Evolutionary conservation across 2,797 vertebrate species (phyloP), one percentile per base, ranked within the genome.

Genomic region (Diglossa cyanea): DNA sequence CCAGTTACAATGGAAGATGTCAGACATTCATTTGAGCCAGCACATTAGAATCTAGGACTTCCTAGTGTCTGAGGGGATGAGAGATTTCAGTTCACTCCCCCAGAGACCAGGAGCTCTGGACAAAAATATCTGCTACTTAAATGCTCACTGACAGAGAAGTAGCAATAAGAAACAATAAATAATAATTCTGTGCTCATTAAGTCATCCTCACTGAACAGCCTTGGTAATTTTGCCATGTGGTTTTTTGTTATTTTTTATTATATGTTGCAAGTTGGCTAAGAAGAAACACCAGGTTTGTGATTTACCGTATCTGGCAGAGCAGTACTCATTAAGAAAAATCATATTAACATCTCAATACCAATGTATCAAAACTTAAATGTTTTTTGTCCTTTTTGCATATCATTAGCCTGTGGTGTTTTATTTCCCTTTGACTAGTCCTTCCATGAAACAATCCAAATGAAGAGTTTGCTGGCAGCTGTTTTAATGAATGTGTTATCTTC

Each of bases 271-370:
- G 86, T 91, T 82, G 94, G 47, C 83, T 93, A 81, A 96, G 97
- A 97, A 97, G 97, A 96, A 98, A 94, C 95, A 95, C 70, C 47
- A 17, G 87, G 95, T 97, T 97, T 96, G 83, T 95, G 89, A 93
- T 94, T 95, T 83, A 88, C 84, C 67, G 81, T 75, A 95, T 94
- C 79, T 33, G 13, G 51, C 70, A 87, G 55, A 83, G 86, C 86
- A 84, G 48, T 87, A 88, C 70, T 90, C 88, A 84, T 92, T 94
- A 93, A 92, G 60, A 95, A 95, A 94, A 96, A 97, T 75, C 70
- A 45, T 93, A 97, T 97, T 98, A 98, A 96, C 98, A 98, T 98
- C 86, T 98, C 96, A 98, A 98, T 97, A 94, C 89, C 62, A 89
- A 73, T 93, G 61, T 94, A 95, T 91, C 93, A 97, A 97, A 97